Evolutionary conservation across 2,113 vertebrate genomes (phyloP), one percentile per base, ranked within the genome.

Genomic region (Aix galericulata): DNA sequence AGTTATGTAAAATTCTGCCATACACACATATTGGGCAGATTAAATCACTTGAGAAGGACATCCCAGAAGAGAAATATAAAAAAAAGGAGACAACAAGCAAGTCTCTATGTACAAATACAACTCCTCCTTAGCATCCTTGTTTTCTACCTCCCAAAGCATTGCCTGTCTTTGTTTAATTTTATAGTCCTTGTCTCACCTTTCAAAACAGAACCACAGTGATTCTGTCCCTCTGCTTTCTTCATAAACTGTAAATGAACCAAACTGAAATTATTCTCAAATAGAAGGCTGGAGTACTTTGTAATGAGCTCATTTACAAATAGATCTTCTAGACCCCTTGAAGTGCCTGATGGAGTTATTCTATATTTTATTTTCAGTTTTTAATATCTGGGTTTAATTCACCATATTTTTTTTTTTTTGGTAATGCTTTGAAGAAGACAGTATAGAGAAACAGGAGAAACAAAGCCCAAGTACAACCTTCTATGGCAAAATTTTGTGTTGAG

Each of bases 1-100:
- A 75, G 38, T 63, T 73, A 53, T 84, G 36, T 86, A 81, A 90
- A 94, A 89, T 76, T 89, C 59, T 92, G 42, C 44, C 20, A 42
- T 63, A 72, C 6, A 60, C n/a, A 90, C 69, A 83, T 53, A 21
- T n/a, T 0, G 1, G 80, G 66, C 27, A 92, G 42, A 93, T 60
- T 81, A 81, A 91, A 59, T 16, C 64, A 20, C 68, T 36, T 91
- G 62, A 78, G 82, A 88, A 91, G 21, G 40, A 56, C 48, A 64
- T 72, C 32, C 26, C 29, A 88, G 52, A 68, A 44, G 20, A 92
- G 46, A 87, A 75, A 20, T 72, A 60, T 72, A 36, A 80, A 73
- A 86, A 86, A 27, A 3, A 52, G 38, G 11, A 86, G 29, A 55
- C 8, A 36, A 78, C 86, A 92, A 84, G 0, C 13, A 88, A 92